A percentile compares a stretch with the other conserved stretches of the same genome.
Conservation (phyloP, 1,140 invertebrate genomes). For the Battus philenor region DNA sequence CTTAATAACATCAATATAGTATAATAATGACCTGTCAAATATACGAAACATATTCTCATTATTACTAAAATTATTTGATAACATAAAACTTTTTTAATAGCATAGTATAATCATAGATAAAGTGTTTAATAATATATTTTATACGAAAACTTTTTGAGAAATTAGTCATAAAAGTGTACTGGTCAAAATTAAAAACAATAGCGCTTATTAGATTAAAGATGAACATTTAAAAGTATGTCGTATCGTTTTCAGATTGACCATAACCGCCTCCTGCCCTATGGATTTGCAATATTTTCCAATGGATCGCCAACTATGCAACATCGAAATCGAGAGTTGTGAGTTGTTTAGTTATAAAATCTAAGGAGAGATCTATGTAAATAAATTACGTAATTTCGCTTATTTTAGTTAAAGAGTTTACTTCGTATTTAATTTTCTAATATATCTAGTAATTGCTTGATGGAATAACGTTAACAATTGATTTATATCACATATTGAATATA, state of each 20-base stretch:
- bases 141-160: too few relatives aligned
- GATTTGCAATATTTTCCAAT: conserved; percentile 98
- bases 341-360: conserved; percentile 64
- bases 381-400: conserved; percentile 22
- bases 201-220: too few relatives aligned
- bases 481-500: conserved; percentile 8
- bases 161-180: too few relatives aligned
- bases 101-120: too few relatives aligned
- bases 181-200: too few relatives aligned
- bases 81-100: too few relatives aligned
- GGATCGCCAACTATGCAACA: conserved; percentile 97
- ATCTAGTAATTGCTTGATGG: conserved; percentile 19
- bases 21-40: too few relatives aligned
- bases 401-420: conserved; percentile 20
- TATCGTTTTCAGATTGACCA: conserved; percentile 95
- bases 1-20: too few relatives aligned
- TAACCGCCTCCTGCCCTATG: conserved; percentile 98
- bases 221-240: too few relatives aligned
- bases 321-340: conserved; percentile 99
- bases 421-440: conserved; percentile 11
- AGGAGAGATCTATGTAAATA: conserved; percentile 19
- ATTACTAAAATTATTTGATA: too few relatives aligned
- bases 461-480: conserved; percentile 16
- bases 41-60: too few relatives aligned
- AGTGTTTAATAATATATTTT: too few relatives aligned